Percentiles rank a stretch among this genome's conserved stretches.
Evolutionary conservation across 2,888 invertebrate species (phyloP).

Genomic region (Pachydiplax longipennis): DNA sequence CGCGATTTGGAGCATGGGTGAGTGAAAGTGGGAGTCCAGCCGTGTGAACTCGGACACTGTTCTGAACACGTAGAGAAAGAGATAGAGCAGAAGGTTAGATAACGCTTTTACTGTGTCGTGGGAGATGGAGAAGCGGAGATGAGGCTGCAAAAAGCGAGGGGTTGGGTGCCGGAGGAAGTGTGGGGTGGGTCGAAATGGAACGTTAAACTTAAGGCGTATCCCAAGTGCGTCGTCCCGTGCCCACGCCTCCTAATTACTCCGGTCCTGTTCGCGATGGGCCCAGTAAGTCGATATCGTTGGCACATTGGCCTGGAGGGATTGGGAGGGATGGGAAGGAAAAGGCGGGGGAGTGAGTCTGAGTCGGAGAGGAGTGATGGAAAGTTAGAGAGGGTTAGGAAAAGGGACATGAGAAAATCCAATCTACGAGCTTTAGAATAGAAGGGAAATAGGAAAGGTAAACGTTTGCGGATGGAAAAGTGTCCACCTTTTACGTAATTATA

Average conservation of each 20-base stretch:
- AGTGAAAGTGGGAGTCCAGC: background rate
- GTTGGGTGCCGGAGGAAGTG: background rate
- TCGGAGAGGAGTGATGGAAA: background rate
- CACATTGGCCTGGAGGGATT: slow-evolving; percentile 6
- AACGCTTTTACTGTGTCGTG: too few relatives aligned
- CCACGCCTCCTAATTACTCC: slow-evolving; percentile 44
- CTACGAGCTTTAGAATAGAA: background rate
- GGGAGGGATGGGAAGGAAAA: background rate
- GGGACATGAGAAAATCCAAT: background rate
- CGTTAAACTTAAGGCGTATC: slow-evolving; percentile 42
- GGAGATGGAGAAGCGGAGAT: background rate
- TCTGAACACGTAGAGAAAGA: too few relatives aligned
- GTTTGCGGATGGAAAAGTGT: too few relatives aligned
- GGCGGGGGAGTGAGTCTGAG: background rate
- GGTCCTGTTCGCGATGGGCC: slow-evolving; percentile 45
- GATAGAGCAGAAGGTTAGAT: too few relatives aligned
- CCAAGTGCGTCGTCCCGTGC: slow-evolving; percentile 40
- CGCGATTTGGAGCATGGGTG: background rate
- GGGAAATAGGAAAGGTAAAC: background rate
- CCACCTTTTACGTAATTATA: too few relatives aligned
- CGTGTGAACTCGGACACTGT: background rate
- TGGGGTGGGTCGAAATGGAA: slow-evolving; percentile 24
- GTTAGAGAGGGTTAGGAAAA: background rate
- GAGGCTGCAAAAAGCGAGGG: background rate
- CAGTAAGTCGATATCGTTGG: slow-evolving; percentile 43